Conservation (phyloP, 2,888 invertebrate genomes). For the Junonia oenone region DNA sequence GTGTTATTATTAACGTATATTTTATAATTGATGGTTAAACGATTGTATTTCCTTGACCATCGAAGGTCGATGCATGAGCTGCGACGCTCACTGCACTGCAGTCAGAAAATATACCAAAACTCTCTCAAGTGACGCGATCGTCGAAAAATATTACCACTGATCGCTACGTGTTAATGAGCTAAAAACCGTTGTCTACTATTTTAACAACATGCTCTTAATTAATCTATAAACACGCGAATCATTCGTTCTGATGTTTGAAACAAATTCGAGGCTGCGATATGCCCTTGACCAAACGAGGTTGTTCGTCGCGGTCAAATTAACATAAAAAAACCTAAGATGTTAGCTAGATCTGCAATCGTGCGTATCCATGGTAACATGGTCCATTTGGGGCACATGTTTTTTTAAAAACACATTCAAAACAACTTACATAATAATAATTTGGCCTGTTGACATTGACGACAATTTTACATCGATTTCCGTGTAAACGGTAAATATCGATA, state of each 20-base stretch:
- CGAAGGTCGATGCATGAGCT: conserved; percentile 64
- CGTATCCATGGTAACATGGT: conserved; percentile 29
- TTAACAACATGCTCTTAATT: neutral
- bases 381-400: conserved; percentile 17
- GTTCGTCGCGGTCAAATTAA: conserved; percentile 51
- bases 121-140: conserved; percentile 37
- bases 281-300: conserved; percentile 63
- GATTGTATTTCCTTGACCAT: conserved; percentile 70
- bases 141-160: neutral
- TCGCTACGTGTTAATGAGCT: neutral
- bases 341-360: conserved; percentile 35
- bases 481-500: conserved; percentile 7
- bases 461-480: conserved; percentile 6
- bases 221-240: conserved; percentile 48
- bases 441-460: conserved; percentile 8
- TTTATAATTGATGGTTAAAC: conserved; percentile 57
- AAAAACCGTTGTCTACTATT: neutral
- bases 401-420: conserved; percentile 11
- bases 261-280: conserved; percentile 48
- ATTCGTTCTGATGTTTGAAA: conserved; percentile 44
- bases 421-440: conserved; percentile 6
- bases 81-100: conserved; percentile 55
- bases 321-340: conserved; percentile 39
- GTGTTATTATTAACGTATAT: conserved; percentile 53
- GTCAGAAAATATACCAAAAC: conserved; percentile 44